Conservation (phyloP, 2,113 vertebrate species). For the Sigmodon hispidus region DNA sequence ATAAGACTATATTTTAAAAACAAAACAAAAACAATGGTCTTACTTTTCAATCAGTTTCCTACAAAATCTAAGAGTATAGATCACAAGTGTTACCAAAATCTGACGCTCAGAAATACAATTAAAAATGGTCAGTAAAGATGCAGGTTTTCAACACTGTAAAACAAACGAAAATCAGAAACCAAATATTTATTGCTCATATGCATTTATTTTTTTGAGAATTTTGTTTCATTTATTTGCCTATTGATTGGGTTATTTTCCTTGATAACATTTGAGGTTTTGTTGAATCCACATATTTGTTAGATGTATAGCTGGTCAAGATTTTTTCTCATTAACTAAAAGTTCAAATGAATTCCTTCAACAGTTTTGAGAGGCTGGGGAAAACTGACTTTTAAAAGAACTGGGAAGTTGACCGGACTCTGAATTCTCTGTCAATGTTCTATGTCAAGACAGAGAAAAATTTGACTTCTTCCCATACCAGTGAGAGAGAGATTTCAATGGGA, state of each 20-base stretch:
- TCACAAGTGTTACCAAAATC: background rate
- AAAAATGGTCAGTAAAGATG: background rate
- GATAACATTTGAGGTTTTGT: background rate
- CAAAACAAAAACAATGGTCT: background rate
- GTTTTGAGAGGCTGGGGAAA: background rate
- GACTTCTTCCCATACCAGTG: background rate
- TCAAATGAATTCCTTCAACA: background rate
- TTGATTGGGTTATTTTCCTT: background rate
- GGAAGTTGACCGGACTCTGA: fast-evolving
- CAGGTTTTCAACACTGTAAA: background rate
- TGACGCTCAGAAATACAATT: background rate
- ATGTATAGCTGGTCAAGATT: background rate
- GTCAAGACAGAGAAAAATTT: background rate
- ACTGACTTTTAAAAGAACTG: background rate
- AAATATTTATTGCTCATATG: background rate
- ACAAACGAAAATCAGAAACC: background rate
- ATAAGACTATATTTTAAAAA: background rate
- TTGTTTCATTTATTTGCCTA: background rate
- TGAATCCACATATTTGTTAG: background rate
- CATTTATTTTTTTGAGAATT: background rate
- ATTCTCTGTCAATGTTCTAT: background rate
- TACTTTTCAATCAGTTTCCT: background rate
- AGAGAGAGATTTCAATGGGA: background rate
- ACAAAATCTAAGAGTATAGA: background rate
- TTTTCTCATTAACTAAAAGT: background rate